Evolutionary conservation across 2,113 vertebrate genomes (phyloP).

Genomic region (Antechinus stuartii): DNA sequence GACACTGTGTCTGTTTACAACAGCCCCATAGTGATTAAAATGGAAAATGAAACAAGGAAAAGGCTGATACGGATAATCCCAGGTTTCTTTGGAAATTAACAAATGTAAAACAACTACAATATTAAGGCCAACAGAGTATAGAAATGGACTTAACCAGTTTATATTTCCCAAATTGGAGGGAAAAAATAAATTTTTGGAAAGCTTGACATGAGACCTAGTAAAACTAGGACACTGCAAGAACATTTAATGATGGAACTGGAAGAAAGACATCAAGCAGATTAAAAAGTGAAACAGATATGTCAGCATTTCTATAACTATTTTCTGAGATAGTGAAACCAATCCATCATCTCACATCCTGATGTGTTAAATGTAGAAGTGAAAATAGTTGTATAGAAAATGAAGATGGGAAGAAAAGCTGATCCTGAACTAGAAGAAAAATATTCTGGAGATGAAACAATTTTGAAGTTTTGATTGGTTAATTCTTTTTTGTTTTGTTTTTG

Average conservation of each 20-base stretch:
- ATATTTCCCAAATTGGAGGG: not conserved
- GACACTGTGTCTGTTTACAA: not conserved
- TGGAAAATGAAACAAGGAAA: not conserved
- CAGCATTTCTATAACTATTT: not conserved
- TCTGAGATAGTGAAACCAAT: not conserved
- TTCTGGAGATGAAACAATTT: not conserved
- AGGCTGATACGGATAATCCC: not conserved
- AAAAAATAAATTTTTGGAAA: not conserved
- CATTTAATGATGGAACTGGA: not conserved
- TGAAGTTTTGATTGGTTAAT: not conserved
- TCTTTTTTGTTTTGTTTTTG: not conserved
- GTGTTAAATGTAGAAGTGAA: not conserved
- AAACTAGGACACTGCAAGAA: not conserved
- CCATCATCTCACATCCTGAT: not conserved
- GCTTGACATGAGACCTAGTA: not conserved
- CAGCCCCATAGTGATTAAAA: not conserved
- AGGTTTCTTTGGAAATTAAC: not conserved
- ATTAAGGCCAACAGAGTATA: not conserved
- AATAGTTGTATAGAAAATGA: not conserved
- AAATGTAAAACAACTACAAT: not conserved
- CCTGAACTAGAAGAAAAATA: not conserved
- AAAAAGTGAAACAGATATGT: not conserved
- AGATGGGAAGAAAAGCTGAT: not conserved
- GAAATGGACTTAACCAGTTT: not conserved
- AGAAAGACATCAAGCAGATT: not conserved